Evolutionary conservation across 2,888 invertebrate species (phyloP), one percentile per base, ranked within the genome.

Genomic region (Andrena camellia): DNA sequence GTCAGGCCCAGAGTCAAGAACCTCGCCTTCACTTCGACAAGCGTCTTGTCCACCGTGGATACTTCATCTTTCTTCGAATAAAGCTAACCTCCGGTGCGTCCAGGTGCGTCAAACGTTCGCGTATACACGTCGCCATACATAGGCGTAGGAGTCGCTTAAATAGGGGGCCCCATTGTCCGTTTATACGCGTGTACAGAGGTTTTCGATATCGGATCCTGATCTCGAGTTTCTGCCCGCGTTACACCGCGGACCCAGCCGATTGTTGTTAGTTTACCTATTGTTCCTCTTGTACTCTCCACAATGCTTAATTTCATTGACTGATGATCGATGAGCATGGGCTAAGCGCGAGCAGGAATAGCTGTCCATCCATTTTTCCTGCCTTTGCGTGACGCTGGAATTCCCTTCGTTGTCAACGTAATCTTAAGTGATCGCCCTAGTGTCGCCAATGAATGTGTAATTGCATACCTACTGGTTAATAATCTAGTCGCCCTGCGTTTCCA

Each of bases 121-220:
- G 70, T 75, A 67, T 52, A 78, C 73, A 48, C 69, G 64, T 64
- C 64, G 64, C 60, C 42, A 52, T 29, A 57, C 80, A 80, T 42
- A 50, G 70, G 57, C 81, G 81, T 82, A 80, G 81, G 81, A 67
- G 80, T 75, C 23, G 5, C 60, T 80, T 57, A 82, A 80, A 75
- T 80, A 63, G 74, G 31, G 13, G 13, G 8, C 52, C 20, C 80
- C 42, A 80, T 82, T 82, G 81, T 80, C 63, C 48, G 70, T 60
- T 23, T 13, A 57, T 13, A 57, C 70, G 4, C 50, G 54, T 48
- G 54, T 50, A 29, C 69, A 54, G 26, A 26, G 8, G 35, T 73
- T 80, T 59, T 75, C 68, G 48, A 80, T 71, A 71, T 68, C 69
- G 54, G 17, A 59, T 50, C n/a, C 48, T 31, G 80, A 81, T 81